phyloP scores from a whole-genome alignment of 2,113 vertebrate genomes.

The Aphyosemion australe region DNA sequence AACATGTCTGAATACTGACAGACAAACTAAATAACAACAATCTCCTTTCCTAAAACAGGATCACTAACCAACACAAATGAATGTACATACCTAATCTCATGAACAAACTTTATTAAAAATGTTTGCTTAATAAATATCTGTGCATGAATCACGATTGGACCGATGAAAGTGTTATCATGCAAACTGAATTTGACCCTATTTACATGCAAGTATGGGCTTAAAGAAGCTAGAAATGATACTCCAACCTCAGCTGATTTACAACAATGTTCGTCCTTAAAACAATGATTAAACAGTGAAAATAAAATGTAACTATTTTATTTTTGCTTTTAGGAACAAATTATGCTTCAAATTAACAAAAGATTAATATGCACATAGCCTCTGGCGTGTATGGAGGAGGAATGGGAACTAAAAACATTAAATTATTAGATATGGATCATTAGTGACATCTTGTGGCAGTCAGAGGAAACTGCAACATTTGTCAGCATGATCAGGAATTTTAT shows the following conservation, averaged over 20 bases:
- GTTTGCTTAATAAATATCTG: constrained; percentile 7
- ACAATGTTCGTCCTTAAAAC: neutral
- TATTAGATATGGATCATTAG: neutral
- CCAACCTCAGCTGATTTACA: neutral
- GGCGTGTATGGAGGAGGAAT: neutral
- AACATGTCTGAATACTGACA: neutral
- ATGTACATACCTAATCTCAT: neutral
- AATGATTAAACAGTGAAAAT: neutral
- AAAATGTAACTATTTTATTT: neutral
- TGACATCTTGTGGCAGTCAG: constrained; percentile 1
- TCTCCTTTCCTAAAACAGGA: neutral
- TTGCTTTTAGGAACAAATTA: neutral
- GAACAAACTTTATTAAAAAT: neutral
- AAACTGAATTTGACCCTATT: neutral
- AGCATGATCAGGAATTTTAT: neutral
- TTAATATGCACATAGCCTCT: neutral
- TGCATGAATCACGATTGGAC: constrained; percentile 4
- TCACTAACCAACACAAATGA: neutral
- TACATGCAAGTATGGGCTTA: neutral
- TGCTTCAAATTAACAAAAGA: neutral
- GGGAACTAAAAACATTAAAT: neutral
- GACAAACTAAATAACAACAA: constrained; percentile 2
- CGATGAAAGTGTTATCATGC: neutral
- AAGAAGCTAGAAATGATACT: neutral
- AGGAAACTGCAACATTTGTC: constrained; percentile 25